These are phyloP conservation scores for Pachypanchax playfairii DNA, from an alignment of 2,113 vertebrate species.

Conservation along the genomic window DNA sequence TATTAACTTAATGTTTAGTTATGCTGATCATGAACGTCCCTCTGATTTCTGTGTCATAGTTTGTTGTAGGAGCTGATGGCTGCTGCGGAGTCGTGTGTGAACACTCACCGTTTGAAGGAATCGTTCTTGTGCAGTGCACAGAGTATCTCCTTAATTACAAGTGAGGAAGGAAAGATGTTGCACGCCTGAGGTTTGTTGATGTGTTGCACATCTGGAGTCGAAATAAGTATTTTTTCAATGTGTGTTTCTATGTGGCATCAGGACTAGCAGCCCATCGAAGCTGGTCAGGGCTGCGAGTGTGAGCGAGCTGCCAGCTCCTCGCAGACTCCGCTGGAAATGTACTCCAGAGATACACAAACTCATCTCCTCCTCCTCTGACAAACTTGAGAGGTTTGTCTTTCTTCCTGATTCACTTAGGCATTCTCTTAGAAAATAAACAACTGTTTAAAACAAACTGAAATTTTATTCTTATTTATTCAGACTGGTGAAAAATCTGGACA, in stretches of 20 bases:
- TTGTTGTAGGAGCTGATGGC: constrained; percentile 91
- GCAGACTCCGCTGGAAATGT: constrained; percentile 93
- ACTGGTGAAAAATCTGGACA: constrained; percentile 88
- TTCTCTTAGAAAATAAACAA: too few relatives aligned
- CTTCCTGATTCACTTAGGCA: not conserved
- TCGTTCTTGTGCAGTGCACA: constrained; percentile 93
- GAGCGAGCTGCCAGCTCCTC: constrained; percentile 89
- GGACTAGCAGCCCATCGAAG: constrained; percentile 86
- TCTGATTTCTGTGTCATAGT: constrained; percentile 77
- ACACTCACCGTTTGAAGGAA: constrained; percentile 95
- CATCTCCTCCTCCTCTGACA: constrained; percentile 85
- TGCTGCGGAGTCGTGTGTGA: constrained; percentile 93
- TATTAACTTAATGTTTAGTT: not conserved
- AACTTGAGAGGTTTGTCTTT: constrained; percentile 84
- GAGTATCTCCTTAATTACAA: constrained; percentile 93
- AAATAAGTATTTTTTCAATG: not conserved
- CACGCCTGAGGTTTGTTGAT: not conserved
- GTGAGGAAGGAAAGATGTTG: constrained; percentile 76
- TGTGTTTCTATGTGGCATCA: constrained; percentile 50
- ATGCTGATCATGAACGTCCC: constrained; percentile 1
- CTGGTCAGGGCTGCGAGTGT: constrained; percentile 90
- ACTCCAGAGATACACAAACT: constrained; percentile 86
- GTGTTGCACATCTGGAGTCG: not conserved
- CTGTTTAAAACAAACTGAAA: too few relatives aligned
- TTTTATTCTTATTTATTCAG: constrained; percentile 66